Base-by-base conservation (phyloP, 2,888 invertebrate species). In the Thymelicus acteon region DNA sequence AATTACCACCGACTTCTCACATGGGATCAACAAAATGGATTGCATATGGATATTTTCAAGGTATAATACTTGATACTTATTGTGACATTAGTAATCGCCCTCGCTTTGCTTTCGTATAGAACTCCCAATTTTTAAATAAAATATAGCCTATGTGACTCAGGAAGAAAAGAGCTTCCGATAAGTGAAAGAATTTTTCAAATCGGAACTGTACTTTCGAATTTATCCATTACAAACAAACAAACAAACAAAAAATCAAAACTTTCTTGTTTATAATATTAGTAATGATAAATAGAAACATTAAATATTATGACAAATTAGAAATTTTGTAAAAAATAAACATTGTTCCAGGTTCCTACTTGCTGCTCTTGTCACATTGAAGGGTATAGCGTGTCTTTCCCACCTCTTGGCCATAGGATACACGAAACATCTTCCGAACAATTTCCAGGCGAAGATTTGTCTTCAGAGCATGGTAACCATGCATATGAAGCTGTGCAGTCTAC, bases 1-100 rank as follows among this genome's bases (percentile, higher is more conserved):
- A 97, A 97, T 81, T 97, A 97, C 79, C 97, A 97, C 80, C 94
- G 97, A 6, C 92, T 97, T 0, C 85, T 97, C 5, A 97, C 97
- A 0, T 97, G 97, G 97, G 97, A 97, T 81, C 96, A 96, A 75
- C 95, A 95, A 69, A 95, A 96, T 64, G 97, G 97, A 10, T 94
- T 97, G 0, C 97, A 97, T 77, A 97, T 97, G 95, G 97, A 97
- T 81, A 97, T 97, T 73, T 97, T 97, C 79, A 97, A 97, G 94
- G 97, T 96, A 85, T 8, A 73, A 44, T 44, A 57, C 7, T 13
- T 39, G 31, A 31, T 31, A 31, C 31, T 31, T 31, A 31, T 31
- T 31, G 31, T 31, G 31, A 19, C 19, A 19, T 2, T 19, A 19
- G 19, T 19, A 19, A 19, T 2, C 19, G 19, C 2, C 19, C 19